Evolutionary conservation across 2,113 vertebrate genomes (phyloP), one percentile per base, ranked within the genome.

Genomic region (Aix galericulata): DNA sequence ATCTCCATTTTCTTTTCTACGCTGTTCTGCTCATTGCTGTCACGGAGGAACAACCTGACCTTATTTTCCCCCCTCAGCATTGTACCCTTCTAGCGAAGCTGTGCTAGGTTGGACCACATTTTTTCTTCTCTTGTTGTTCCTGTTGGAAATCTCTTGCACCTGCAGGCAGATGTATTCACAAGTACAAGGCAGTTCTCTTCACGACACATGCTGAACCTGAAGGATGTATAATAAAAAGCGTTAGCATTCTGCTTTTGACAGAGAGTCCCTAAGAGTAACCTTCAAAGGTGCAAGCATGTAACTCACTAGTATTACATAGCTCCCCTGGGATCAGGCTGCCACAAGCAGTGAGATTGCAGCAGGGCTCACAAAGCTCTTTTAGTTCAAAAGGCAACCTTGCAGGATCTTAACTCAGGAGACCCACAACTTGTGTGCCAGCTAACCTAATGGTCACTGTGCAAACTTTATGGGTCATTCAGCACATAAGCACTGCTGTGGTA

Each of bases 401-500:
- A 73, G 27, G 21, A 15, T 50, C 7, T 75, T 21, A 18, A 13
- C 3, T 42, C 73, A 36, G 53, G 31, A 66, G 32, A 79, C 17
- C 11, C 29, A 15, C 42, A 36, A 8, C 22, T 32, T 1, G 0
- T 1, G 1, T 4, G 29, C 18, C 22, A 29, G 42, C 29, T 40
- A 64, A 11, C 27, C 6, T 25, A 2, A 63, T 22, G 32, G 13
- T n/a, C 15, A 21, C 38, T 0, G 0, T 3, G 3, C 29, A 72
- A 56, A 44, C 25, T 27, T 53, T 21, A 0, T 6, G 60, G 69
- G 22, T 16, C 3, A 4, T 4, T 15, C 31, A 42, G 42, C 11
- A 11, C 8, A 2, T 0, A 50, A 14, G 8, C 0, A 0, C 7
- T 81, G 13, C 56, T 56, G 6, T 8, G 29, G 15, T 32, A 29